Evolutionary conservation across 1,140 invertebrate genomes (phyloP).

Genomic region (Drosophila novamexicana): DNA sequence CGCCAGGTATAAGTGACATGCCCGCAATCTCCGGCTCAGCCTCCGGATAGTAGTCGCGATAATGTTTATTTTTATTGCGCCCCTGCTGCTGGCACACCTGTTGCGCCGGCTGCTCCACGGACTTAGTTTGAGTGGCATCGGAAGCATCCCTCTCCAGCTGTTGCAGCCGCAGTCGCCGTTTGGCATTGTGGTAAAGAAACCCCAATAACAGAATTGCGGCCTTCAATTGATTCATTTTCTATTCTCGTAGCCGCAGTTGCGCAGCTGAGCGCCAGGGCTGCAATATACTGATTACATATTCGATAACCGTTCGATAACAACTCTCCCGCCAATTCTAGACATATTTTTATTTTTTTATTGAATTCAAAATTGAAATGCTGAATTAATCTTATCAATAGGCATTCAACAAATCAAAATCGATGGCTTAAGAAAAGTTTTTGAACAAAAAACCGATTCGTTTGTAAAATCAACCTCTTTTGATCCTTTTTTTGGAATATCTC

Average conservation of each 20-base stretch:
- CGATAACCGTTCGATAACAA: background rate
- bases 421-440: too few species aligned
- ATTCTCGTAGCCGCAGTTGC: background rate
- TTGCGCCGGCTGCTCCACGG: slow-evolving; percentile 2
- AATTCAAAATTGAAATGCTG: too few species aligned
- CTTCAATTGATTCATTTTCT: slow-evolving; percentile 15
- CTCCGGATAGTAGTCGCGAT: slow-evolving; percentile 72
- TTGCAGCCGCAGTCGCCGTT: slow-evolving; percentile 69
- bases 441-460: too few species aligned
- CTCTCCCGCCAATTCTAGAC: too few species aligned
- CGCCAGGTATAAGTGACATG: slow-evolving; percentile 90
- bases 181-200: background rate
- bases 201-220: slow-evolving; percentile 12
- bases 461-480: too few species aligned
- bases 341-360: too few species aligned
- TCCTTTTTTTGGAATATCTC: too few species aligned
- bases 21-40: slow-evolving; percentile 65
- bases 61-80: slow-evolving; percentile 54
- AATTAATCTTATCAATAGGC: too few species aligned
- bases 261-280: slow-evolving; percentile 16
- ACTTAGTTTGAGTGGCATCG: background rate
- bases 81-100: slow-evolving; percentile 61
- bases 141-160: slow-evolving; percentile 43
- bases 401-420: too few species aligned
- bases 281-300: background rate